These are phyloP conservation scores for Callorhinus ursinus DNA, from an alignment of 2,113 vertebrate genomes.

Conservation along the genomic window DNA sequence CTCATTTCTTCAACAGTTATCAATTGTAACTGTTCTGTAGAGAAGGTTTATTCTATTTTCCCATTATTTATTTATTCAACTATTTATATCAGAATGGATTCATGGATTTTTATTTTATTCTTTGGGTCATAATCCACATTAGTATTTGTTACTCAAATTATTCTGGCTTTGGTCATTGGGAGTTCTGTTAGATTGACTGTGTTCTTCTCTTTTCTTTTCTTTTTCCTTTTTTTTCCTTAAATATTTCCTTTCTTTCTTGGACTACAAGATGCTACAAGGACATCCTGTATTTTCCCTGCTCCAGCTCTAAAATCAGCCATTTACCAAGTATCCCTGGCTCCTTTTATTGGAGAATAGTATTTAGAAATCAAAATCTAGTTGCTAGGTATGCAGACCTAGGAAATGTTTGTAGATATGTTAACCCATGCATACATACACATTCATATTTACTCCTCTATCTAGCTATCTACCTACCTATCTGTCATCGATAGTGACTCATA, in stretches of 20 bases:
- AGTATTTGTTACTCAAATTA: background rate
- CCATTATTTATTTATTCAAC: background rate
- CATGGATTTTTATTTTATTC: background rate
- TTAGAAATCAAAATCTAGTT: background rate
- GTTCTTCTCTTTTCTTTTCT: background rate
- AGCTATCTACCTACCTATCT: background rate
- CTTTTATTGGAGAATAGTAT: background rate
- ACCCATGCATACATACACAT: background rate
- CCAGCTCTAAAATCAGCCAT: background rate
- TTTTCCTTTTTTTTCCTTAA: background rate
- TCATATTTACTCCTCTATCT: background rate
- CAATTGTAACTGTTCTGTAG: background rate
- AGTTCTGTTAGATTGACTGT: background rate
- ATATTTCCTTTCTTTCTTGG: background rate
- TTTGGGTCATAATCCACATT: background rate
- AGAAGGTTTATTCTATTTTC: background rate
- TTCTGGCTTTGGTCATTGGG: background rate
- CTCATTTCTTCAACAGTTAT: background rate
- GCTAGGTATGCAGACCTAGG: background rate
- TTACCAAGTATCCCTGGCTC: background rate
- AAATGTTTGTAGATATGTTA: conserved; percentile 28
- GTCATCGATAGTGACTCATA: too few relatives aligned
- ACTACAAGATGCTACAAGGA: background rate
- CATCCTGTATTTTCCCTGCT: background rate
- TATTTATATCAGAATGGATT: background rate